Base-by-base conservation (phyloP, 2,888 invertebrate species). In the Lacanobia wlatinum region DNA sequence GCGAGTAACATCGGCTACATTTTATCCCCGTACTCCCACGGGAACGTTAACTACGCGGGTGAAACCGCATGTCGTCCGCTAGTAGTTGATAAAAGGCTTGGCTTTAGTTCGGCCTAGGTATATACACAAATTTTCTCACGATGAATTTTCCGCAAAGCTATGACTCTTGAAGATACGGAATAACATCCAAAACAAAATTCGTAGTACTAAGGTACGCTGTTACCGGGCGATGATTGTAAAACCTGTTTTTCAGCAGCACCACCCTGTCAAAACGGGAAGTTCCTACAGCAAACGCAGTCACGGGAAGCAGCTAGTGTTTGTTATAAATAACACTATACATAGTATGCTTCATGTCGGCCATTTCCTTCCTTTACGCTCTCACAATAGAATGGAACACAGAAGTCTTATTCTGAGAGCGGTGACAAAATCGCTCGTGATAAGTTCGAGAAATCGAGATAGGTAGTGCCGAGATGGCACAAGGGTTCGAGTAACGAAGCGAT, bases 311-410 rank as follows among this genome's bases (percentile, higher is more conserved):
- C 67, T 16, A 60, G 28, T 59, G 18, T 73, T 73, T 18, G 73
- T 53, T 40, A 60, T 67, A 73, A 73, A 73, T 66, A 73, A 66
- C 66, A 59, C 38, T 38, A 14, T 9, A 73, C 46, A 59, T 53
- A 53, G 52, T 58, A 21, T 21, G 28, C 38, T 58, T 58, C 28
- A 52, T 50, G 74, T 23, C 28, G 50, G 21, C 61, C 6, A 12
- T 69, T 62, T 75, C 75, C 74, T 75, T 75, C 61, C 74, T 58
- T 12, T n/a, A 8, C 14, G 48, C 4, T 12, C 18, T 5, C 46
- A 70, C 60, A 50, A 74, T 16, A 12, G 8, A 4, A 43, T 12
- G 2, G 21, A 62, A 3, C 4, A 46, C 61, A 69, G 75, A 75
- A 75, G 56, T 61, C 4, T 18, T n/a, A 67, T 48, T 50, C 18